Evolutionary conservation across 2,888 invertebrate genomes (phyloP).

Genomic region (Noctua janthina): DNA sequence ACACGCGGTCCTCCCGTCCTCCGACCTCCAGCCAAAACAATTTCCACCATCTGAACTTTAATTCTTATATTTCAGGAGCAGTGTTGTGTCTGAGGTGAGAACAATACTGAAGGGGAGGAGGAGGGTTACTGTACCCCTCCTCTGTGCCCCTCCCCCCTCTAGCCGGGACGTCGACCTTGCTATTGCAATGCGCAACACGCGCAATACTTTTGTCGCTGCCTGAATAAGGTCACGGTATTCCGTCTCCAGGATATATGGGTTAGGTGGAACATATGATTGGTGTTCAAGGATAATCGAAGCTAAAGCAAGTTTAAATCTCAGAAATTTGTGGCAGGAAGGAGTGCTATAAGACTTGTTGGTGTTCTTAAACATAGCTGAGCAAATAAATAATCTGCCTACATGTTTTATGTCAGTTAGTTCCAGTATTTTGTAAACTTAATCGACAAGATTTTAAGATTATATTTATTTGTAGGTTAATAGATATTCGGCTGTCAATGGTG

Average conservation of each 20-base stretch:
- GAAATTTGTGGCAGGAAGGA: conserved; percentile 12
- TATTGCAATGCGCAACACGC: conserved; percentile 85
- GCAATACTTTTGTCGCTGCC: conserved; percentile 82
- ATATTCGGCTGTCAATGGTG: conserved; percentile 46
- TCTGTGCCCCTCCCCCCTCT: conserved; percentile 31
- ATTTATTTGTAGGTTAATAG: conserved; percentile 48
- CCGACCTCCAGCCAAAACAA: conserved; percentile 59
- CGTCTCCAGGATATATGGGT: conserved; percentile 71
- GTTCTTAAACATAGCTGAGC: conserved; percentile 9
- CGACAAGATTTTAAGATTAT: conserved; percentile 28
- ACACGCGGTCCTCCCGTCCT: conserved; percentile 29
- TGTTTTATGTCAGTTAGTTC: conserved; percentile 27
- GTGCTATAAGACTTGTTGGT: conserved; percentile 6
- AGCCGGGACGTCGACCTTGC: conserved; percentile 83
- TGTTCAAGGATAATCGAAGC: conserved; percentile 37
- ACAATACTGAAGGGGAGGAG: conserved; percentile 64
- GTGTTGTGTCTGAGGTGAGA: conserved; percentile 77
- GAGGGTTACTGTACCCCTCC: conserved; percentile 34
- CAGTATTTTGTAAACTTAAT: conserved; percentile 50
- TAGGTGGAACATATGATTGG: conserved; percentile 69
- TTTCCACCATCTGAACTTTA: conserved; percentile 62
- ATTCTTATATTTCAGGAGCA: conserved; percentile 73
- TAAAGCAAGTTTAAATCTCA: neutral
- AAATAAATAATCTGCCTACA: conserved; percentile 54
- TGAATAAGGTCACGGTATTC: conserved; percentile 85